A percentile compares a stretch with the other conserved stretches of the same genome.
These are phyloP conservation scores for Trichonephila clavata DNA, from an alignment of 1,140 invertebrate genomes.

Conservation along the genomic window DNA sequence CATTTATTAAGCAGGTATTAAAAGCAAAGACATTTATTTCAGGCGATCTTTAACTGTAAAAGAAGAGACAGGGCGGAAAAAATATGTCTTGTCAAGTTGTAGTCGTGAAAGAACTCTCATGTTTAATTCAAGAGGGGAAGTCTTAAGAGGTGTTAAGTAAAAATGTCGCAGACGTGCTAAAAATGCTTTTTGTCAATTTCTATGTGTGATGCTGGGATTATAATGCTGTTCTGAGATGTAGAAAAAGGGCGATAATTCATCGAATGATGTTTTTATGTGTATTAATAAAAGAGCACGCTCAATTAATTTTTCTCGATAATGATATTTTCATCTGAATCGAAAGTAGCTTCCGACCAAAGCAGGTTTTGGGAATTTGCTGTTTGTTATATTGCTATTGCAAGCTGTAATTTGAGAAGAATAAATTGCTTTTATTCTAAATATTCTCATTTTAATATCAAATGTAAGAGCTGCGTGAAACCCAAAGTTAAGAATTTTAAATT, in stretches of 20 bases:
- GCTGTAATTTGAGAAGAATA: too few species aligned
- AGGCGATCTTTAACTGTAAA: conserved; percentile 46
- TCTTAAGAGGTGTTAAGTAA: conserved; percentile 3
- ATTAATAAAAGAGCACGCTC: not conserved
- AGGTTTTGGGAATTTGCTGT: too few species aligned
- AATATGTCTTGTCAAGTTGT: conserved; percentile 27
- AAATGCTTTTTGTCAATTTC: conserved; percentile 21
- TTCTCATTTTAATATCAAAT: too few species aligned
- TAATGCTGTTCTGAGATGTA: conserved; percentile 30
- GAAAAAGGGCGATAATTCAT: conserved; percentile 26
- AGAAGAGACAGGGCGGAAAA: conserved; percentile 24
- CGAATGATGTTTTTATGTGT: not conserved
- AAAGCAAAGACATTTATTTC: conserved; percentile 43
- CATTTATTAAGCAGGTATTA: conserved; percentile 49
- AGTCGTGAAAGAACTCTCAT: not conserved
- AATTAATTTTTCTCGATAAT: too few species aligned
- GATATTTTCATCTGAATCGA: too few species aligned
- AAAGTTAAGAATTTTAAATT: too few species aligned
- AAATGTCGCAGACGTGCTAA: conserved; percentile 33
- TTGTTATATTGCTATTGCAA: too few species aligned
- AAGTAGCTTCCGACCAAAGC: too few species aligned
- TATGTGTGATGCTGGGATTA: conserved; percentile 7
- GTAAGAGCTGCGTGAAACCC: too few species aligned
- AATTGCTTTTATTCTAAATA: too few species aligned
- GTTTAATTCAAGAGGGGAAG: conserved; percentile 12